A percentile compares a stretch with the other conserved stretches of the same genome.
phyloP scores from a whole-genome alignment of 1,140 invertebrate genomes.

The Drosophila ironensis region DNA sequence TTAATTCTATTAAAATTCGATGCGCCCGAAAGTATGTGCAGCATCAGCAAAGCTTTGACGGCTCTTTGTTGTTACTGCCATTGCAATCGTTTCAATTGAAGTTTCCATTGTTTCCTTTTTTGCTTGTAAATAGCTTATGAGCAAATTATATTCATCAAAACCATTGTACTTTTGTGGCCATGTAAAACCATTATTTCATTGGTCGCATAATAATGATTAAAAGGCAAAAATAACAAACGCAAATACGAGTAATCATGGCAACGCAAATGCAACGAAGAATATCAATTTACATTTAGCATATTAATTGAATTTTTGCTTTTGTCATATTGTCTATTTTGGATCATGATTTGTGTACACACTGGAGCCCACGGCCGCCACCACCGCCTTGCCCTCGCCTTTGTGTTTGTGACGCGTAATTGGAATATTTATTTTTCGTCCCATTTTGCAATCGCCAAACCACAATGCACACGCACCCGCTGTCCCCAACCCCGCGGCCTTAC shows the following conservation, averaged over 20 bases:
- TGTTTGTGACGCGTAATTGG: constrained; percentile 58
- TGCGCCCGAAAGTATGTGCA: constrained; percentile 32
- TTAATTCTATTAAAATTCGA: constrained; percentile 71
- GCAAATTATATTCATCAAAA: constrained; percentile 24
- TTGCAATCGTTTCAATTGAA: not conserved
- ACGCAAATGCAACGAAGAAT: constrained; percentile 52
- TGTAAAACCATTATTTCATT: constrained; percentile 4
- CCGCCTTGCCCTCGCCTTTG: not conserved
- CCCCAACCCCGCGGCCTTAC: not conserved
- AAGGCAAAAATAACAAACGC: constrained; percentile 27
- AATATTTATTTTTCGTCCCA: constrained; percentile 76
- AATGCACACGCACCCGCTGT: constrained; percentile 24
- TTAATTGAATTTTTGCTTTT: constrained; percentile 77
- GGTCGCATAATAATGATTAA: constrained; percentile 35
- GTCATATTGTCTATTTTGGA: constrained; percentile 52
- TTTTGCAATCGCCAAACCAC: constrained; percentile 70
- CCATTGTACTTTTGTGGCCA: constrained; percentile 3
- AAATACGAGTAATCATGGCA: constrained; percentile 32
- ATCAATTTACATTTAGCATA: constrained; percentile 78
- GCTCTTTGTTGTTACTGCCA: not conserved
- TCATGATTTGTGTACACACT: constrained; percentile 34
- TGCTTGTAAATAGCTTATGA: constrained; percentile 12
- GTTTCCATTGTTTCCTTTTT: not conserved
- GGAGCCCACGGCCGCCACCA: not conserved
- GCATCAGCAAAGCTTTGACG: constrained; percentile 1